Conservation (phyloP, 2,888 invertebrate species). For the Pinctada fucata region DNA sequence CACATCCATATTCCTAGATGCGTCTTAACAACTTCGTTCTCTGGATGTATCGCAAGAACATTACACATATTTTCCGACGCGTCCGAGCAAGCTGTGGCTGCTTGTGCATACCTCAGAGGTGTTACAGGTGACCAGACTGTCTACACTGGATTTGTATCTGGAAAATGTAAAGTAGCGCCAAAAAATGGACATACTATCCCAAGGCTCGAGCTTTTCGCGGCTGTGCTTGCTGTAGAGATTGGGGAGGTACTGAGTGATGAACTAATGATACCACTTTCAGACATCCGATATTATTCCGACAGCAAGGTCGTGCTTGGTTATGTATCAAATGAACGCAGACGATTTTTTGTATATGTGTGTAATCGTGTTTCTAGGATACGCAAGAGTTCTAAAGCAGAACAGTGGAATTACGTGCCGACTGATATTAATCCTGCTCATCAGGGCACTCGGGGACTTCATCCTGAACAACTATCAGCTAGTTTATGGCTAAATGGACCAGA, state of each 20-base stretch:
- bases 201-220: slow-evolving; percentile 47
- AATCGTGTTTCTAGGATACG: slow-evolving; percentile 40
- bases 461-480: no score
- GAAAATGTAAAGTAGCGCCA: slow-evolving; percentile 51
- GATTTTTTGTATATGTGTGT: slow-evolving; percentile 47
- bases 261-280: slow-evolving; percentile 21
- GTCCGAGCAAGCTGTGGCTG: slow-evolving; percentile 50
- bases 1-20: not conserved
- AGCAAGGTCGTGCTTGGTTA: slow-evolving; percentile 47
- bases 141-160: slow-evolving; percentile 41
- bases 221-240: slow-evolving; percentile 44
- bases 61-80: slow-evolving; percentile 50
- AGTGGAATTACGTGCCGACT: slow-evolving; percentile 44
- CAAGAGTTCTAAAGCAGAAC: slow-evolving; percentile 22
- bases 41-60: not conserved
- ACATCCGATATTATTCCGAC: slow-evolving; percentile 38
- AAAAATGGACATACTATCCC: slow-evolving; percentile 47
- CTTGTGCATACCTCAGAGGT: slow-evolving; percentile 44
- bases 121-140: slow-evolving; percentile 8
- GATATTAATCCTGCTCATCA: slow-evolving; percentile 40
- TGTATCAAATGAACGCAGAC: slow-evolving; percentile 34
- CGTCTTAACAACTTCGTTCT: not conserved
- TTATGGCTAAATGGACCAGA: no score
- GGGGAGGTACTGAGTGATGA: slow-evolving; percentile 22
- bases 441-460: no score